Evolutionary conservation across 2,113 vertebrate species (phyloP).

Genomic region (Salvelinus alpinus): DNA sequence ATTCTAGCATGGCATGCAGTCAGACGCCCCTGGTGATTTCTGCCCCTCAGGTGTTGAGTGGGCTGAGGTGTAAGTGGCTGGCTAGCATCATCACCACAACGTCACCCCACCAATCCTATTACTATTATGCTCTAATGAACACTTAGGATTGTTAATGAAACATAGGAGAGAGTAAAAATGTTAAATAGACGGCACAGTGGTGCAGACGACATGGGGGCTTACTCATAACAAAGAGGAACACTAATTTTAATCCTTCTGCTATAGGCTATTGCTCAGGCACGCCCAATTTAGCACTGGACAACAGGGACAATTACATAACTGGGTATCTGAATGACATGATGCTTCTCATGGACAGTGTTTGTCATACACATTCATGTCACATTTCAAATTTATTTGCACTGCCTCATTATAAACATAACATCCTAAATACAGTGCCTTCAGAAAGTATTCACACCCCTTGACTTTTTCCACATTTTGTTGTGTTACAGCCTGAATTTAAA

Average conservation of each 20-base stretch:
- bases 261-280: too few species aligned
- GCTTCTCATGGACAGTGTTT: too few species aligned
- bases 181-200: neutral
- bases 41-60: constrained; percentile 39
- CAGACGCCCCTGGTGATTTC: constrained; percentile 32
- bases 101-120: constrained; percentile 17
- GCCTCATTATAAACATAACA: too few species aligned
- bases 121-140: constrained; percentile 1
- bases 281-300: neutral
- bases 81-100: constrained; percentile 33
- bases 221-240: constrained; percentile 2
- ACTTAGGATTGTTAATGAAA: constrained; percentile 6
- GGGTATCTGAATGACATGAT: constrained; percentile 6
- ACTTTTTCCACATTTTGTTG: too few species aligned
- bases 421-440: too few species aligned
- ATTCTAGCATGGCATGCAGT: constrained; percentile 53
- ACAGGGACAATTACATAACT: constrained; percentile 4
- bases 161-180: constrained; percentile 6
- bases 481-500: too few species aligned
- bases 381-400: too few species aligned
- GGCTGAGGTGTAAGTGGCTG: constrained; percentile 48
- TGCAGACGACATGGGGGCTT: neutral
- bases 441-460: too few species aligned
- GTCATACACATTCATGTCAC: too few species aligned
- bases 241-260: neutral